Base-by-base conservation (phyloP, 2,888 invertebrate genomes). In the Machimus rusticus region DNA sequence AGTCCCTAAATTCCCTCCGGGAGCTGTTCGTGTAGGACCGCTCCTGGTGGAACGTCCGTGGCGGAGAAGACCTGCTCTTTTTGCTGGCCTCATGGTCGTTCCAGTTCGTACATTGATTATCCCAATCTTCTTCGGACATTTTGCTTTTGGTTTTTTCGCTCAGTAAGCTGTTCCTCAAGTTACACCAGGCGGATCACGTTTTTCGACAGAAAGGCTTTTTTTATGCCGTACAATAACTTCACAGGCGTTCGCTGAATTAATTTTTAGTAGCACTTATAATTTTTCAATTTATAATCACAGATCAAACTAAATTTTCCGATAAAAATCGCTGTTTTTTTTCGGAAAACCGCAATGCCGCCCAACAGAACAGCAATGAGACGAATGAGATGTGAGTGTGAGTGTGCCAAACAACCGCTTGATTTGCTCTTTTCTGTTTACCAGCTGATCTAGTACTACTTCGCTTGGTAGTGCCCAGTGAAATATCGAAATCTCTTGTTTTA, bases 71-170 rank as follows among this genome's bases (percentile, higher is more conserved):
- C n/a, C 66, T n/a, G 12, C 84, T 84, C 16, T 84, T 84, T 3
- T 66, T 66, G 66, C 23, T 66, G 0, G 66, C 23, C 9, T 66
- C 66, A 23, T 66, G 66, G 4, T 23, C 66, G 4, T 23, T 28
- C 66, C 66, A 66, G 12, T 12, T 28, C 43, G 43, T 16, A 4
- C 43, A 46, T 16, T 84, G 66, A 39, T 6, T 31, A 8, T 84
- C 84, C 84, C 84, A 84, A 37, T 84, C 84, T 19, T 66, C 84
- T 8, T 55, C 81, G 14, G 84, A 84, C 84, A 84, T 84, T 84
- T 79, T 79, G 4, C 16, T 34, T 46, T 39, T 1, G 12, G 9
- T 39, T 46, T 46, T 31, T 78, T 46, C 12, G 34, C 31, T 16
- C 16, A 9, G 16, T 37, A 76, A 31, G 43, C n/a, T n/a, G n/a